A percentile compares a stretch with the other conserved stretches of the same genome.
Evolutionary conservation across 2,797 vertebrate species (phyloP).

Genomic region (Acanthopagrus latus): DNA sequence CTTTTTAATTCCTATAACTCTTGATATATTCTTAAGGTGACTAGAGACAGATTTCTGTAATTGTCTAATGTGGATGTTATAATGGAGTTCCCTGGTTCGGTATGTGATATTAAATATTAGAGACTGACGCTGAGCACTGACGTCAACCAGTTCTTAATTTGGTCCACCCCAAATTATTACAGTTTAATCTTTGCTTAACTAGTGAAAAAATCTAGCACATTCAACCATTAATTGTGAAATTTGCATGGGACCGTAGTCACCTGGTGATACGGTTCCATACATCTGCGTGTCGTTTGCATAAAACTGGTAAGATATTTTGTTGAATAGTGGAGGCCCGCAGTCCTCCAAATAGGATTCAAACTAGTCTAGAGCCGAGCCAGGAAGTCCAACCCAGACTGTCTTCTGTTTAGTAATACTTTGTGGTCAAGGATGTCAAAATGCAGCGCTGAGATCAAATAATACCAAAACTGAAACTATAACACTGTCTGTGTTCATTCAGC

Average conservation of each 20-base stretch:
- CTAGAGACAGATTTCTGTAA: not conserved
- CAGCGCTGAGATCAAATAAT: conserved; percentile 13
- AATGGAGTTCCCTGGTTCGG: not conserved
- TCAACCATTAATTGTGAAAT: not conserved
- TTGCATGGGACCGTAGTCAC: not conserved
- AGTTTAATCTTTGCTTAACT: not conserved
- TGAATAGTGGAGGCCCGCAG: not conserved
- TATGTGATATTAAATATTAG: not conserved
- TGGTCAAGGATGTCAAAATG: conserved; percentile 2
- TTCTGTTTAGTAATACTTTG: conserved; percentile 6
- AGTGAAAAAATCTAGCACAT: not conserved
- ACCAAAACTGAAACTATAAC: not conserved
- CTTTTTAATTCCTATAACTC: not conserved
- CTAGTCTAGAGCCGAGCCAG: not conserved
- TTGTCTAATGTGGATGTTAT: not conserved
- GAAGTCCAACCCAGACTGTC: conserved; percentile 8
- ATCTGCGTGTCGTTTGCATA: not conserved
- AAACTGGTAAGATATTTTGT: not conserved
- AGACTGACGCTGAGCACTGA: not conserved
- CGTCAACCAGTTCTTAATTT: not conserved
- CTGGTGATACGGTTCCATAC: not conserved
- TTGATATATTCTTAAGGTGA: not conserved
- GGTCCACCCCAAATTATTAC: not conserved
- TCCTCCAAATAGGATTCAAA: not conserved
- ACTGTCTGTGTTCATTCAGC: conserved; percentile 14